Conservation (phyloP, 92 coral and sea anemone species). For the Heteractis magnifica region DNA sequence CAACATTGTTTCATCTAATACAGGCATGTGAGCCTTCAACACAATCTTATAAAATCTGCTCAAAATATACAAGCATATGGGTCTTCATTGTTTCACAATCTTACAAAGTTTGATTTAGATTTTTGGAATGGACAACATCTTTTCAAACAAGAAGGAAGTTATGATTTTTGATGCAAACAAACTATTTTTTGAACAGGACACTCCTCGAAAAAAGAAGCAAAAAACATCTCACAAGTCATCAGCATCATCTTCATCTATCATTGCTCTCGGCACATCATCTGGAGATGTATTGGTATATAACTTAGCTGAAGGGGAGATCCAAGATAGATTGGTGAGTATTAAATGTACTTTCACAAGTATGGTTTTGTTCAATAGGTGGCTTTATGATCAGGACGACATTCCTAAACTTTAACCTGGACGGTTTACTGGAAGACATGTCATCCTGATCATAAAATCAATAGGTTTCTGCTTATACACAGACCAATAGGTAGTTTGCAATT, state of each 20-base stretch:
- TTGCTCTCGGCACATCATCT: constrained; percentile 86
- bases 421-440: no score
- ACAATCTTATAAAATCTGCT: no score
- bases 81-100: background rate
- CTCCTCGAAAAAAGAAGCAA: constrained; percentile 70
- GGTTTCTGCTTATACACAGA: no score
- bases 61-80: background rate
- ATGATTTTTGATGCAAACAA: background rate
- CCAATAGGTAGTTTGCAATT: no score
- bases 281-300: constrained; percentile 83
- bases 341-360: no score
- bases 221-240: constrained; percentile 67
- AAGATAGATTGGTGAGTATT: constrained; percentile 68
- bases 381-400: no score
- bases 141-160: background rate
- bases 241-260: constrained; percentile 48
- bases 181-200: constrained; percentile 26
- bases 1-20: no score
- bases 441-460: no score
- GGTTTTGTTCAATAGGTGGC: no score
- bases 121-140: background rate
- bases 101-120: no score
- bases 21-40: no score
- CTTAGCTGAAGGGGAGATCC: constrained; percentile 78
- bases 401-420: no score